A percentile compares a stretch with the other conserved stretches of the same genome.
Evolutionary conservation across 2,113 vertebrate genomes (phyloP).

Genomic region (Charadrius vociferus): DNA sequence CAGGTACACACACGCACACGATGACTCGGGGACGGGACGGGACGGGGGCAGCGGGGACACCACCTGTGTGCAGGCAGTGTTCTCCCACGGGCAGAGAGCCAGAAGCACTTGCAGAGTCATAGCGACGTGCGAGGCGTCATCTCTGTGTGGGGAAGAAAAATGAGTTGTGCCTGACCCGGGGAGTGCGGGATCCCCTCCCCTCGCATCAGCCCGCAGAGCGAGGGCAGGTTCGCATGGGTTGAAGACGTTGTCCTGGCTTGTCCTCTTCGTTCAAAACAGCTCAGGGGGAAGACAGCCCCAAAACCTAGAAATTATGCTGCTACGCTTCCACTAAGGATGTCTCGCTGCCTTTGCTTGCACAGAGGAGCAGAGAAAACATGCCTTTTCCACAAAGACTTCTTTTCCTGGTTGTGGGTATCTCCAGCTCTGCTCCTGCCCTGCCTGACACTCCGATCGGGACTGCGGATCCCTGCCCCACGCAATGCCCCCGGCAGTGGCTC

Average conservation of each 20-base stretch:
- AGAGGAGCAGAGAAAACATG: not conserved
- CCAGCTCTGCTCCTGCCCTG: not conserved
- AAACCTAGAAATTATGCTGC: not conserved
- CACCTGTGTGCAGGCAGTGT: not conserved
- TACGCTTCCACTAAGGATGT: accelerated
- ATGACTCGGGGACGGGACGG: not conserved
- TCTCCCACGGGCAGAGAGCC: not conserved
- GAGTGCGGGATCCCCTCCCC: not conserved
- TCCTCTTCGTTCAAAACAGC: not conserved
- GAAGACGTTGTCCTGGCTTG: not conserved
- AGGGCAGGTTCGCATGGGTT: not conserved
- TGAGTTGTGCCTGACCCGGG: not conserved
- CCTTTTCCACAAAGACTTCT: not conserved
- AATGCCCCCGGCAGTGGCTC: not conserved
- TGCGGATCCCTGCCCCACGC: not conserved
- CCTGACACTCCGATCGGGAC: not conserved
- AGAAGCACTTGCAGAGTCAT: not conserved
- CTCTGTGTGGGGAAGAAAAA: not conserved
- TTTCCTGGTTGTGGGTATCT: not conserved
- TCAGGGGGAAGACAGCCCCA: not conserved
- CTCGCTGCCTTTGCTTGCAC: not conserved
- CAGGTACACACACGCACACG: not conserved
- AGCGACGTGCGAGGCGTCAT: not conserved
- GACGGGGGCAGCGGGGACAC: not conserved
- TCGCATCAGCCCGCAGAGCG: accelerated